Conservation (phyloP, 2,797 vertebrate genomes). For the Phoxinus dragarum region DNA sequence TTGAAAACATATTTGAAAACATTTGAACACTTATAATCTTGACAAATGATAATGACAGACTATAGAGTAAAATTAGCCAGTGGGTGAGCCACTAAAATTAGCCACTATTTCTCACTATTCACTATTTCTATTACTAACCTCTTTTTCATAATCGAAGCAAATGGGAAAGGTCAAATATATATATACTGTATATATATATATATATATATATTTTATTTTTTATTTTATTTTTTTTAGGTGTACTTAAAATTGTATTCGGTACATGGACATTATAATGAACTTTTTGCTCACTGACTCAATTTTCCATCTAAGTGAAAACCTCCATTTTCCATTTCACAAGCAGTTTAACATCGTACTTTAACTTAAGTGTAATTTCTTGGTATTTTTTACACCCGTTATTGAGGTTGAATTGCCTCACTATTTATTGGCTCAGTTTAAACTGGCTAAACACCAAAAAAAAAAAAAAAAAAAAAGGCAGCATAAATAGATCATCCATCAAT, state of each 20-base stretch:
- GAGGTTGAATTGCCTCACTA: neutral
- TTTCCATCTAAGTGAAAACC: neutral
- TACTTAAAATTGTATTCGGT: neutral
- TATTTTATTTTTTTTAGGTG: no score
- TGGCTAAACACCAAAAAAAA: neutral
- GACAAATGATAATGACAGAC: neutral
- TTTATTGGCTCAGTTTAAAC: neutral
- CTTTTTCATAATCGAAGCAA: neutral
- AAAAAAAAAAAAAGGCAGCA: neutral
- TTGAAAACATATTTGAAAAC: neutral
- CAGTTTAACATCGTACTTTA: neutral
- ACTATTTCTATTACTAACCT: neutral
- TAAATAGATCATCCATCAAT: constrained; percentile 8
- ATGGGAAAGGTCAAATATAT: no score
- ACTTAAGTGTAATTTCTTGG: neutral
- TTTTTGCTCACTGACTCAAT: neutral
- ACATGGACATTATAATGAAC: neutral
- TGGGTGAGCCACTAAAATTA: neutral
- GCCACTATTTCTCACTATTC: neutral
- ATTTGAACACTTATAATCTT: neutral
- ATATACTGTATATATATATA: no score
- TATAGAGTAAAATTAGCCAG: neutral
- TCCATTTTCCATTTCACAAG: neutral
- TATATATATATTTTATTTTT: no score
- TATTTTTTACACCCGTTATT: neutral